phyloP scores from a whole-genome alignment of 2,113 vertebrate genomes.

The Vulpes vulpes region DNA sequence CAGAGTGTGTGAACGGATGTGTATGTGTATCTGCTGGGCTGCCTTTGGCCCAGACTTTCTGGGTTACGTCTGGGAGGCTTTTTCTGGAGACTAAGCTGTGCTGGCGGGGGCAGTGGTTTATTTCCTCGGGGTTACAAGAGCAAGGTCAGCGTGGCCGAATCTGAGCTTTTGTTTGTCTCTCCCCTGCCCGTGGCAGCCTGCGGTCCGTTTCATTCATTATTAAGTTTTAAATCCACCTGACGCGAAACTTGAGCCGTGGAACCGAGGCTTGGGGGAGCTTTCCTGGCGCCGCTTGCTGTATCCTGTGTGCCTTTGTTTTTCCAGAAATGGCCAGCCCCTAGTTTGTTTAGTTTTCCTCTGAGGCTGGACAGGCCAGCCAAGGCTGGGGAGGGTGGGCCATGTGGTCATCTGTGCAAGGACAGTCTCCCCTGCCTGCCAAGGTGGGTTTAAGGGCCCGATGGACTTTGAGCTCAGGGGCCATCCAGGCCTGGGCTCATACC shows the following conservation, averaged over 20 bases:
- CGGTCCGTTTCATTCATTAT: constrained; percentile 66
- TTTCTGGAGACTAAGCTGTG: background rate
- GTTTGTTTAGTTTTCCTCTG: constrained; percentile 19
- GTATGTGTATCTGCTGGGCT: background rate
- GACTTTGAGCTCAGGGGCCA: background rate
- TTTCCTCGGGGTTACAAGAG: constrained; percentile 56
- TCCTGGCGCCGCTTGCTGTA: background rate
- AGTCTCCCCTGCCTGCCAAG: background rate
- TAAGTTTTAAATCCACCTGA: constrained; percentile 75
- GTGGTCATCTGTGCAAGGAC: background rate
- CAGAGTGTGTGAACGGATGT: background rate
- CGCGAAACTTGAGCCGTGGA: constrained; percentile 62
- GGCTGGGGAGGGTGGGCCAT: background rate
- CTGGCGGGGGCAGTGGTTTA: background rate
- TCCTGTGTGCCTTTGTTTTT: constrained; percentile 70
- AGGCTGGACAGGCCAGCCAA: constrained; percentile 38
- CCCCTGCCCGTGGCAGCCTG: constrained; percentile 70
- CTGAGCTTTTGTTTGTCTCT: constrained; percentile 70
- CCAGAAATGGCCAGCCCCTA: background rate
- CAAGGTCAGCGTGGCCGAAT: constrained; percentile 63
- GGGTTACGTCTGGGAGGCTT: background rate
- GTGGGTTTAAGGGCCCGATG: background rate
- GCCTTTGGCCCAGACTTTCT: background rate
- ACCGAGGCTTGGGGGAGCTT: background rate
- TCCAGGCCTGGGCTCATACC: background rate